Evolutionary conservation across 2,888 invertebrate genomes (phyloP).

Genomic region (Teinopalpus imperialis): DNA sequence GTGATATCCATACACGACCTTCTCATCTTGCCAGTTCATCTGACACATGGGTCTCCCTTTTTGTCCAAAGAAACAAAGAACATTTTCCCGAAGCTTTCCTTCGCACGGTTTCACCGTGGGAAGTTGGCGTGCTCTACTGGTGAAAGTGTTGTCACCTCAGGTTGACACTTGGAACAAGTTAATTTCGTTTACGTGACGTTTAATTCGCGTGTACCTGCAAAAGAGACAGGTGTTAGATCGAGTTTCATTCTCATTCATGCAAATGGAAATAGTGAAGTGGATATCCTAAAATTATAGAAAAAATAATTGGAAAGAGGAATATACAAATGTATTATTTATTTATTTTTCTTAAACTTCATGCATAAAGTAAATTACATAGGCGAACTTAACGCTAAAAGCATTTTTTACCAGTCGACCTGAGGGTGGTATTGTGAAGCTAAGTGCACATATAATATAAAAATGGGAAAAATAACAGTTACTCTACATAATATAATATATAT

Average conservation of each 20-base stretch:
- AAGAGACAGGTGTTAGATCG: slow-evolving; percentile 47
- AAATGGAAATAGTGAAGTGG: slow-evolving; percentile 8
- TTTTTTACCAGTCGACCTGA: too few species aligned
- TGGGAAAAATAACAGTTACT: too few species aligned
- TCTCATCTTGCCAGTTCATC: slow-evolving; percentile 61
- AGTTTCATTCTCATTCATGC: slow-evolving; percentile 24
- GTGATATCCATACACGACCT: slow-evolving; percentile 40
- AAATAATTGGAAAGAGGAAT: too few species aligned
- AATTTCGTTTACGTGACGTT: slow-evolving; percentile 58
- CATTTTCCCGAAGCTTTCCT: slow-evolving; percentile 64
- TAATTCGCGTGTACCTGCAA: slow-evolving; percentile 59
- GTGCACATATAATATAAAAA: too few species aligned
- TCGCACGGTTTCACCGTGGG: slow-evolving; percentile 72
- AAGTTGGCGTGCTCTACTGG: slow-evolving; percentile 52
- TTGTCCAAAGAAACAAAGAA: slow-evolving; percentile 50
- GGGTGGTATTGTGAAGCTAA: too few species aligned
- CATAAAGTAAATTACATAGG: too few species aligned
- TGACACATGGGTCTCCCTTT: slow-evolving; percentile 50
- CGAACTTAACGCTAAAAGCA: too few species aligned
- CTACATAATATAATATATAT: too few species aligned
- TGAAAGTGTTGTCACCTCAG: slow-evolving; percentile 68
- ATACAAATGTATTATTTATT: too few species aligned
- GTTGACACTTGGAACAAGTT: slow-evolving; percentile 43
- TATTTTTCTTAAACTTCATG: too few species aligned
- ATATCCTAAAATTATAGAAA: too few species aligned